Evolutionary conservation across 1,140 invertebrate species (phyloP), one percentile per base, ranked within the genome.

Genomic region (Bombus fervidus): DNA sequence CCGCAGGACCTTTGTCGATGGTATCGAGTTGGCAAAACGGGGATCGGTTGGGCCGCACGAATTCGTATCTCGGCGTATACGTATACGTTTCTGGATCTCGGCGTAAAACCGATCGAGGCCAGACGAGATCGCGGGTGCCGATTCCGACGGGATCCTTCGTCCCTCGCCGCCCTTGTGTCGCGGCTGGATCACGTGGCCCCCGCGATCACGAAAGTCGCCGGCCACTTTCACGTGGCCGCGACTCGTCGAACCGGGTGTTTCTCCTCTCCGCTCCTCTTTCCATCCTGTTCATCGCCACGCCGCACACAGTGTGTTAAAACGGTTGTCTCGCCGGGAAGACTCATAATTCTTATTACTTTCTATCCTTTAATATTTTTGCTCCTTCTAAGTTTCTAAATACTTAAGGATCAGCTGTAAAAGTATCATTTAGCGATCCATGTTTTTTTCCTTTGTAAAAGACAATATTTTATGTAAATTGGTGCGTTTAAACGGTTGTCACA

Each of bases 171-270:
- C 78, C 78, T 78, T 75, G 73, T 68, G 88, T 79, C 64, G 62
- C 37, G 75, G 34, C 3, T 18, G 18, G 68, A 72, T 85, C 83
- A 81, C 83, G 83, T 90, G 89, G 89, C 34, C 66, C 47, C 71
- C 87, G 83, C 86, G 89, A 83, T 89, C 88, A 92, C 86, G 91
- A 93, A 92, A 93, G 90, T 91, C 84, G 90, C 80, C 91, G 89
- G 88, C 89, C 74, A 93, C 91, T 93, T 93, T 93, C 92, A 93
- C 92, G 91, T 91, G 89, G 92, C 91, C 62, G 89, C 92, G 83
- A 92, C 92, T 91, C 89, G 90, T 86, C 87, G 77, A 83, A 88
- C 87, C 89, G 73, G 86, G 47, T 88, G 83, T 82, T 64, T 82
- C 66, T 43, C 53, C 57, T 62, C 37, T 25, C 37, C 59, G 25